Evolutionary conservation across 2,888 invertebrate genomes (phyloP).

Genomic region (Agapostemon virescens): DNA sequence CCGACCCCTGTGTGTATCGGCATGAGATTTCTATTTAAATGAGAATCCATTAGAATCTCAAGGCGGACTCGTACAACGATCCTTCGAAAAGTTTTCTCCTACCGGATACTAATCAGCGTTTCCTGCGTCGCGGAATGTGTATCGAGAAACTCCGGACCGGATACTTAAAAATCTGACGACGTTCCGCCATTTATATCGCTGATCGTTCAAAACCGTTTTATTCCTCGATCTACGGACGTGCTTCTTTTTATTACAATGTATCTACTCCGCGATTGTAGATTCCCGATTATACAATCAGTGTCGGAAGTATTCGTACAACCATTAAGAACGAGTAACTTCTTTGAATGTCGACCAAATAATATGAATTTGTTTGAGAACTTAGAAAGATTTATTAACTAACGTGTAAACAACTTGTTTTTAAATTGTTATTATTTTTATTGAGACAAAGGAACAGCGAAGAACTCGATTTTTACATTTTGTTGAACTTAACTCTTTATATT

Average conservation of each 20-base stretch:
- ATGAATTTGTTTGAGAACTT: no score
- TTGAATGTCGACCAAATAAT: no score
- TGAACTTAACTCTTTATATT: no score
- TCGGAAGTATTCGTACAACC: no score
- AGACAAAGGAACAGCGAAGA: no score
- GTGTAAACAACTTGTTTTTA: no score
- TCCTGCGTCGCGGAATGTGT: constrained; percentile 59
- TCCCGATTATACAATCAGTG: no score
- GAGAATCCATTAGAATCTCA: constrained; percentile 80
- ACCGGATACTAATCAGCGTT: constrained; percentile 76
- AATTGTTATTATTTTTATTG: no score
- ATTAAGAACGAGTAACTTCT: no score
- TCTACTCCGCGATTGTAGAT: neutral
- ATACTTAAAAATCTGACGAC: constrained; percentile 38
- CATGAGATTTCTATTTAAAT: constrained; percentile 81
- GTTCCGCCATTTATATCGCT: neutral
- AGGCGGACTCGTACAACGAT: constrained; percentile 71
- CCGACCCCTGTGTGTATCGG: constrained; percentile 76
- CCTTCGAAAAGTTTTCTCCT: constrained; percentile 69
- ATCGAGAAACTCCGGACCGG: neutral
- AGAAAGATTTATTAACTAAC: no score
- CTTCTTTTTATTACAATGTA: neutral
- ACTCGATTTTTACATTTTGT: no score
- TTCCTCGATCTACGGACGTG: neutral
- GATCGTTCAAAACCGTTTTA: constrained; percentile 4